phyloP scores from a whole-genome alignment of 2,888 invertebrate species.

The Acanthococcus lagerstroemiae region DNA sequence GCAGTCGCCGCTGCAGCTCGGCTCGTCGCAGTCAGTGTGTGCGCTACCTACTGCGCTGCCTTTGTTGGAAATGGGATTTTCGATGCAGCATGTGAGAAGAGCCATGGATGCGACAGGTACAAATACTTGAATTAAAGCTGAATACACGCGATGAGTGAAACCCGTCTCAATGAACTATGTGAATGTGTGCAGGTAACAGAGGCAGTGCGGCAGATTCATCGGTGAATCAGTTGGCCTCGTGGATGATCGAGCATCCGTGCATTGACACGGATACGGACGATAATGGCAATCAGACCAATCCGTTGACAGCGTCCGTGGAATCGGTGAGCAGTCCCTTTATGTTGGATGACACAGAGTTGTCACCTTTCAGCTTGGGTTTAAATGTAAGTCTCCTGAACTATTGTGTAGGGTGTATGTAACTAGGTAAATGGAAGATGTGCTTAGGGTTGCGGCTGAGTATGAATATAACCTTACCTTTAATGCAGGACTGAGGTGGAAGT shows the following conservation, averaged over 20 bases:
- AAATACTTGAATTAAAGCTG: background rate
- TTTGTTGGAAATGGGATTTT: conserved; percentile 55
- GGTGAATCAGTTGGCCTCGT: conserved; percentile 51
- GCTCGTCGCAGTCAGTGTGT: background rate
- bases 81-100: conserved; percentile 47
- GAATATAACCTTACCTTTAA: no score
- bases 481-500: no score
- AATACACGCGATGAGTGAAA: background rate
- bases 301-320: background rate
- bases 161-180: no score
- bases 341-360: background rate
- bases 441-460: no score
- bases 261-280: conserved; percentile 29
- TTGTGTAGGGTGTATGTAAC: no score
- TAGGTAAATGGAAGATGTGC: no score
- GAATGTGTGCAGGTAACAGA: conserved; percentile 28
- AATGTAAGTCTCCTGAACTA: background rate
- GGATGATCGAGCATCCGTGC: conserved; percentile 56
- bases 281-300: conserved; percentile 12
- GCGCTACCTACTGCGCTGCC: conserved; percentile 43
- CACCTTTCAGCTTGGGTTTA: background rate
- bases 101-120: conserved; percentile 48
- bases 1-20: no score
- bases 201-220: conserved; percentile 37
- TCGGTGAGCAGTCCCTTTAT: background rate